A percentile compares a stretch with the other conserved stretches of the same genome.
Evolutionary conservation across 2,888 invertebrate species (phyloP).

Genomic region (Steromphala cineraria): DNA sequence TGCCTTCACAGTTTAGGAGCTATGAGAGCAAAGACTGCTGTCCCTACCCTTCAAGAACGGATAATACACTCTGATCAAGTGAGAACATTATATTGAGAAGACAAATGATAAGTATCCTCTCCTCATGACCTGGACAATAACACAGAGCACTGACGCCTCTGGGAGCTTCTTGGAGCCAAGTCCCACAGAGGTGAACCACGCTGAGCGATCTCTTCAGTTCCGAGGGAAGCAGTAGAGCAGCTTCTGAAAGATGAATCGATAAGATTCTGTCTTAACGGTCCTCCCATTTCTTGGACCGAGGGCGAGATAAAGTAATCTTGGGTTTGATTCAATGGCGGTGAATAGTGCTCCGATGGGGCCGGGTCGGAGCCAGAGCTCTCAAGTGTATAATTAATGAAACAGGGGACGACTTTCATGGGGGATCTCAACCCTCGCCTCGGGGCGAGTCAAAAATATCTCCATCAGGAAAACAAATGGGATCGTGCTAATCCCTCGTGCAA

Average conservation of each 20-base stretch:
- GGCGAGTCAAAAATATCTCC: neutral
- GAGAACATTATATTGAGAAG: too few relatives aligned
- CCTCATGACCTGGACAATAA: too few relatives aligned
- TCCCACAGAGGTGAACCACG: too few relatives aligned
- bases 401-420: neutral
- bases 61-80: too few relatives aligned
- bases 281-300: neutral
- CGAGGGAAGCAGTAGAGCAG: too few relatives aligned
- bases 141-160: too few relatives aligned
- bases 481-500: neutral
- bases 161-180: too few relatives aligned
- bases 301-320: neutral
- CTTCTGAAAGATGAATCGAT: neutral
- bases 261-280: neutral
- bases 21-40: too few relatives aligned
- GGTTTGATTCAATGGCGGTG: neutral
- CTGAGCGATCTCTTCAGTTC: too few relatives aligned
- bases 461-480: neutral
- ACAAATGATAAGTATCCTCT: too few relatives aligned
- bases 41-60: too few relatives aligned
- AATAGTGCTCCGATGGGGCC: neutral
- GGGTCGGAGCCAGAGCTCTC: neutral
- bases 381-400: constrained; percentile 4
- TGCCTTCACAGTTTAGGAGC: too few relatives aligned
- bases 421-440: neutral